A percentile compares a stretch with the other conserved stretches of the same genome.
These are phyloP conservation scores for Spodoptera littoralis DNA, from an alignment of 2,888 invertebrate species.

Conservation along the genomic window DNA sequence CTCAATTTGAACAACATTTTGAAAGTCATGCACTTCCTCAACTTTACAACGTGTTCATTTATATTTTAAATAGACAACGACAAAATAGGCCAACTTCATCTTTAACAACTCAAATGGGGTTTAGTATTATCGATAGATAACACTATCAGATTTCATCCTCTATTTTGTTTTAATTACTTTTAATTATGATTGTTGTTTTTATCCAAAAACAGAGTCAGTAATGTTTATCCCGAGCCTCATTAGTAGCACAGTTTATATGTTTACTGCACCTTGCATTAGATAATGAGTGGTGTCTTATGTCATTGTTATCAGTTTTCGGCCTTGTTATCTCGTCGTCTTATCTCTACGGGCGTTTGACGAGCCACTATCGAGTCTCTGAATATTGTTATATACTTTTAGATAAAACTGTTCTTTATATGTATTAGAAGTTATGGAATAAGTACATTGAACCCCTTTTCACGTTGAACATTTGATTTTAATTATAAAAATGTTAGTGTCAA, in stretches of 20 bases:
- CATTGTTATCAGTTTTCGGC: constrained; percentile 44
- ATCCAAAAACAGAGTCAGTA: too few relatives aligned
- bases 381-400: constrained; percentile 2
- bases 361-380: constrained; percentile 12
- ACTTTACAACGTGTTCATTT: constrained; percentile 24
- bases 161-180: too few relatives aligned
- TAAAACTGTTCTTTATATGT: neutral
- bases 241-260: constrained; percentile 13
- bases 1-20: constrained; percentile 69
- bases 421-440: neutral
- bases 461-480: too few relatives aligned
- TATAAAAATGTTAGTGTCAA: too few relatives aligned
- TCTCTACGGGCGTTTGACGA: constrained; percentile 26
- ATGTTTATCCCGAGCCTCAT: neutral
- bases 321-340: constrained; percentile 38
- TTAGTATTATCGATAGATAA: too few relatives aligned
- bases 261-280: constrained; percentile 46
- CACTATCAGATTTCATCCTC: too few relatives aligned
- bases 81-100: too few relatives aligned
- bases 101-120: too few relatives aligned
- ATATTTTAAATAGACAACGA: neutral
- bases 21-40: constrained; percentile 63
- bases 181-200: too few relatives aligned
- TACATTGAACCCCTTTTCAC: too few relatives aligned
- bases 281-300: constrained; percentile 33